phyloP scores from a whole-genome alignment of 2,888 invertebrate genomes.

The Drosophila nr. perissopoda region DNA sequence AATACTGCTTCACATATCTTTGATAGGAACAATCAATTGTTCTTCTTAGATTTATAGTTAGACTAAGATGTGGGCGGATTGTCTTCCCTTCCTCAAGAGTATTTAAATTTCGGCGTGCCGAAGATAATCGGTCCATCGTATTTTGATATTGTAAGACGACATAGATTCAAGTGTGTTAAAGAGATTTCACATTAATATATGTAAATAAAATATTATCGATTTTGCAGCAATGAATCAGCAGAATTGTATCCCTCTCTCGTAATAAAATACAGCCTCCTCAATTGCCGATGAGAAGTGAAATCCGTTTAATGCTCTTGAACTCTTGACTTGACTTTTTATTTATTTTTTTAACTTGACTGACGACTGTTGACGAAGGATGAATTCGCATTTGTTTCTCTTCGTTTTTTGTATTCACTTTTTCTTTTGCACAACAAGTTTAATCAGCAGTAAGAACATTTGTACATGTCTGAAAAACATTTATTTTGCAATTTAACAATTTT shows the following conservation, averaged over 20 bases:
- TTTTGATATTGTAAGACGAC: neutral
- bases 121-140: neutral
- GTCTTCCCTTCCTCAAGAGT: neutral
- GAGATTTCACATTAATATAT: neutral
- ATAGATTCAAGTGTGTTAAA: neutral
- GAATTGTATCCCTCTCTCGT: neutral
- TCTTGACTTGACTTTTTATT: constrained; percentile 1
- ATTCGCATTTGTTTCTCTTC: neutral
- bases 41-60: too few relatives aligned
- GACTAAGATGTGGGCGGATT: too few relatives aligned
- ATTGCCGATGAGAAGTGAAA: constrained; percentile 1
- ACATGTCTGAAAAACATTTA: constrained; percentile 5
- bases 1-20: too few relatives aligned
- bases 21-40: too few relatives aligned
- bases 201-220: neutral
- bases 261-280: neutral
- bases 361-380: constrained; percentile 16
- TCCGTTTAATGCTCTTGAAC: constrained; percentile 4
- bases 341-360: constrained; percentile 2
- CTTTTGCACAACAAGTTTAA: neutral
- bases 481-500: constrained; percentile 2
- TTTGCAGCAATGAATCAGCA: neutral
- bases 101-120: neutral
- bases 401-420: neutral
- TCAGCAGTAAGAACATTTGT: neutral